Percentiles rank a stretch among this genome's conserved stretches.
Evolutionary conservation across 2,888 invertebrate species (phyloP).

Genomic region (Emmelina monodactyla): DNA sequence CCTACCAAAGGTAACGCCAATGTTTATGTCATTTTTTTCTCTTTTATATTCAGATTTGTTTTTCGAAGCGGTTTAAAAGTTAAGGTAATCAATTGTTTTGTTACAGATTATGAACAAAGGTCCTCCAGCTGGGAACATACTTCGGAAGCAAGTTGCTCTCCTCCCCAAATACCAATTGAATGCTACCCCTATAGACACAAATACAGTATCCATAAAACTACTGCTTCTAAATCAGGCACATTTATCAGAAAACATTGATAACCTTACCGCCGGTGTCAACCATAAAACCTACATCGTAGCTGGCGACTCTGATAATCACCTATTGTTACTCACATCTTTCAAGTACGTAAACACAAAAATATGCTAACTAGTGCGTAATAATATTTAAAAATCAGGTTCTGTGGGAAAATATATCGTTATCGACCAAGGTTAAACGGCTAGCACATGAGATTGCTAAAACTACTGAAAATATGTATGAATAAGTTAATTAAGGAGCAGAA

Average conservation of each 20-base stretch:
- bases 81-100: too few relatives aligned
- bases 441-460: too few relatives aligned
- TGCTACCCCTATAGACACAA: slow-evolving; percentile 33
- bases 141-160: slow-evolving; percentile 67
- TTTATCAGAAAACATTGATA: slow-evolving; percentile 41
- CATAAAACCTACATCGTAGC: slow-evolving; percentile 68
- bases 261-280: slow-evolving; percentile 49
- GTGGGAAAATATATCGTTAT: not conserved
- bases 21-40: too few relatives aligned
- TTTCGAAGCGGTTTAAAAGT: too few relatives aligned
- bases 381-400: not conserved
- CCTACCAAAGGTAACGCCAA: too few relatives aligned
- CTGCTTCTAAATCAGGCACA: slow-evolving; percentile 45
- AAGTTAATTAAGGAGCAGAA: too few relatives aligned
- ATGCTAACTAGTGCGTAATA: not conserved
- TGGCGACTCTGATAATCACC: slow-evolving; percentile 71
- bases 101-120: slow-evolving; percentile 74
- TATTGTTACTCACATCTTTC: slow-evolving; percentile 63
- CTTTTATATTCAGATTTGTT: too few relatives aligned
- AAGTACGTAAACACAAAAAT: slow-evolving; percentile 45
- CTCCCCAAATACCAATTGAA: slow-evolving; percentile 70
- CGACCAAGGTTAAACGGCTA: too few relatives aligned
- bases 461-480: too few relatives aligned
- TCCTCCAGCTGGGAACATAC: slow-evolving; percentile 74
- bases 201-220: slow-evolving; percentile 35